A percentile compares a stretch with the other conserved stretches of the same genome.
These are phyloP conservation scores for Portunus trituberculatus DNA, from an alignment of 1,140 invertebrate species.

Conservation along the genomic window DNA sequence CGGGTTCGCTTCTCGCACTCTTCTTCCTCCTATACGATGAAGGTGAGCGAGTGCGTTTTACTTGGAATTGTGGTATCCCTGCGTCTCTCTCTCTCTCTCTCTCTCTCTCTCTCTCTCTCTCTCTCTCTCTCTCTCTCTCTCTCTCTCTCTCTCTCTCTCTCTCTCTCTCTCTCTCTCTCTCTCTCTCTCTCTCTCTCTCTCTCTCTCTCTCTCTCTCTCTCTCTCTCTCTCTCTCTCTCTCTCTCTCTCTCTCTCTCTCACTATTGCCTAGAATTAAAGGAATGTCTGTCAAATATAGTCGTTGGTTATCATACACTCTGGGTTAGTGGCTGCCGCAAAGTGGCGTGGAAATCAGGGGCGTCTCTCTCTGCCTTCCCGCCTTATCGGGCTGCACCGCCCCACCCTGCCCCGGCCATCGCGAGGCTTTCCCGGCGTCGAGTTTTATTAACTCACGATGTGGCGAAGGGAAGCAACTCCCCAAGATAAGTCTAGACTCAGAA, in stretches of 20 bases:
- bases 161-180: background rate
- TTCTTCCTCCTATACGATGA: no score
- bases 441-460: background rate
- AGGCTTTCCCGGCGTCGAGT: no score
- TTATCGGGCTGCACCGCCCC: no score
- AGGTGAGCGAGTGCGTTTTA: background rate
- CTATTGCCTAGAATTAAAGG: no score
- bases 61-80: background rate
- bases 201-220: slow-evolving; percentile 32
- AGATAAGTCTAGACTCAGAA: no score
- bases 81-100: background rate
- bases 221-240: slow-evolving; percentile 8
- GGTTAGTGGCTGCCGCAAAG: no score
- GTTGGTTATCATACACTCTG: no score
- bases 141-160: slow-evolving; percentile 30
- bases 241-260: background rate
- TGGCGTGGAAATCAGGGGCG: no score
- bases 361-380: no score
- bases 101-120: slow-evolving; percentile 10
- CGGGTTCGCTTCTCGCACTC: no score
- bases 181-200: background rate
- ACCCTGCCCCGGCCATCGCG: no score
- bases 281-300: no score
- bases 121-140: slow-evolving; percentile 32
- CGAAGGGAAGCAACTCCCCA: background rate